Evolutionary conservation across 2,797 vertebrate species (phyloP).

Genomic region (Tachyglossus aculeatus): DNA sequence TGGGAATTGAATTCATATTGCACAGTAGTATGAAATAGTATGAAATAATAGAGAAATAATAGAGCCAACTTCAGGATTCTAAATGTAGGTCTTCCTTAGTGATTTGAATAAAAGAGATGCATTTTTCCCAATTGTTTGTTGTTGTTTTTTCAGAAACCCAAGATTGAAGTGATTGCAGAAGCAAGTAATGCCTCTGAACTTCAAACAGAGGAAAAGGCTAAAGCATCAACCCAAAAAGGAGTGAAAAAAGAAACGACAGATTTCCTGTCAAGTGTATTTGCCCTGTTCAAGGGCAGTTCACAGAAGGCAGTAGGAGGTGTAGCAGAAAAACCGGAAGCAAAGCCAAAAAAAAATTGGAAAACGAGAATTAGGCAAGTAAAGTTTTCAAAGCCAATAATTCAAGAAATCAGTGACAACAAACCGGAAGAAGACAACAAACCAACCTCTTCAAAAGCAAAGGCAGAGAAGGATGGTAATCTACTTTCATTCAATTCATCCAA

Average conservation of each 20-base stretch:
- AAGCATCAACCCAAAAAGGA: not conserved
- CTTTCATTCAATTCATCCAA: too few relatives aligned
- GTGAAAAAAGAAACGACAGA: not conserved
- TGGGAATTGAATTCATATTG: not conserved
- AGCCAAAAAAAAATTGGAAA: not conserved
- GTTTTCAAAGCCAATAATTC: slow-evolving; percentile 45
- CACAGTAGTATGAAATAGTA: not conserved
- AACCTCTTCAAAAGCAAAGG: too few relatives aligned
- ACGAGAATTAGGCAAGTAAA: not conserved
- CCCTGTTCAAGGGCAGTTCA: not conserved
- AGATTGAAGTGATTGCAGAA: slow-evolving; percentile 80
- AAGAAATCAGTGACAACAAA: slow-evolving; percentile 44
- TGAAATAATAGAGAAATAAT: too few relatives aligned
- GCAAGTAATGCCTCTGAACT: slow-evolving; percentile 53
- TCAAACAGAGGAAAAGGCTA: slow-evolving; percentile 24
- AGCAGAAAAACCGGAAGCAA: slow-evolving; percentile 29
- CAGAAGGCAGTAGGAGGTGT: slow-evolving; percentile 19
- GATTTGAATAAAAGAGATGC: not conserved
- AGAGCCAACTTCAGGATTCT: not conserved
- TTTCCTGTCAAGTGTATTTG: slow-evolving; percentile 47
- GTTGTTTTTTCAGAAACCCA: slow-evolving; percentile 69
- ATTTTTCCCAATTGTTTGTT: not conserved
- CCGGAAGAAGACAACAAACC: too few relatives aligned
- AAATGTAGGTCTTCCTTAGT: not conserved
- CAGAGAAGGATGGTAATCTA: too few relatives aligned